Evolutionary conservation across 2,888 invertebrate species (phyloP), one percentile per base, ranked within the genome.

Genomic region (Pantelozetes paolii): DNA sequence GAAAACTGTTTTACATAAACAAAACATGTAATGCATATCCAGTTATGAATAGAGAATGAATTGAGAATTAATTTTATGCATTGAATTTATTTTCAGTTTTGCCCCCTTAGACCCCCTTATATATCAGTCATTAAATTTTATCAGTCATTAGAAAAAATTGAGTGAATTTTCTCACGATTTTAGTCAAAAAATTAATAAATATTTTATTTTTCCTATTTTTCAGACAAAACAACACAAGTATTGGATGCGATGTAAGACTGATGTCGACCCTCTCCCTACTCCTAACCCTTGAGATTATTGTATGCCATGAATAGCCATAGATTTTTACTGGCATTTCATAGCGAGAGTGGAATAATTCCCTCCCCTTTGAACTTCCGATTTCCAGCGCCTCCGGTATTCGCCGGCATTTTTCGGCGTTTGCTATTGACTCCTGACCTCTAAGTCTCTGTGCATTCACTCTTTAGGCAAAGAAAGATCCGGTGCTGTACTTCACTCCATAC

Each of bases 61-160:
- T 23, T 23, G 54, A 23, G 23, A 54, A 54, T 54, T 54, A 54
- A 54, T 54, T 23, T 6, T 8, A 54, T 54, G 54, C 54, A 54
- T 54, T 23, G 23, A 54, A 23, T 54, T 8, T 54, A 23, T 23
- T 23, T 54, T n/a, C 13, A 3, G 5, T 54, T 54, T 45, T n/a
- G n/a, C 45, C n/a, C 13, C 45, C 45, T n/a, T 15, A 45, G n/a
- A 40, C 6, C 40, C 40, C 8, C 40, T 50, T 8, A n/a, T 8
- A 13, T 5, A 50, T 23, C 23, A 23, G 54, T 54, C 54, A 54
- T 54, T 54, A 54, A 54, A 23, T 54, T 54, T 54, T 54, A 54
- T 54, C 54, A 54, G 54, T 54, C 54, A 54, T 54, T 54, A 54
- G 54, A 23, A 54, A 54, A 54, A 54, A 54, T 54, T 54, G n/a